Conservation (phyloP, 1,140 invertebrate species). For the Hypothenemus hampei region DNA sequence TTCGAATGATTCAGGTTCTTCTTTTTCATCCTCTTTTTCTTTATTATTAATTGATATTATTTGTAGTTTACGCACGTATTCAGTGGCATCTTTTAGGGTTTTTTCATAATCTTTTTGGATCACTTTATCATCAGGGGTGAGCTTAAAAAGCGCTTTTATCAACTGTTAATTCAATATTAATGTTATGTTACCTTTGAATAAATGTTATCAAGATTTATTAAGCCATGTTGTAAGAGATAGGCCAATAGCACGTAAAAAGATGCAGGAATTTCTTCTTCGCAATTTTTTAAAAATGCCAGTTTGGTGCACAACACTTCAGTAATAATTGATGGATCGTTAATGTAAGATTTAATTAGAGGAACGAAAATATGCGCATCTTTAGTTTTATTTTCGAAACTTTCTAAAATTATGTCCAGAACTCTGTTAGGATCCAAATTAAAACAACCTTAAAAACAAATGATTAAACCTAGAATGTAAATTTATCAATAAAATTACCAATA, state of each 20-base stretch:
- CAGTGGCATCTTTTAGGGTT: slow-evolving; percentile 77
- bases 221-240: slow-evolving; percentile 78
- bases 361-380: slow-evolving; percentile 73
- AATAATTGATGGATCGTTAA: slow-evolving; percentile 77
- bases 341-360: slow-evolving; percentile 77
- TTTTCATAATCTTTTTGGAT: slow-evolving; percentile 80
- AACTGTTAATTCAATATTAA: background rate
- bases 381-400: slow-evolving; percentile 90
- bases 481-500: slow-evolving; percentile 63
- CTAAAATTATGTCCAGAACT: slow-evolving; percentile 93
- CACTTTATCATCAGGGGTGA: slow-evolving; percentile 76
- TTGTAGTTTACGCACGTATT: slow-evolving; percentile 81
- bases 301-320: slow-evolving; percentile 95
- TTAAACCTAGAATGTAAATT: slow-evolving; percentile 1
- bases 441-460: slow-evolving; percentile 66
- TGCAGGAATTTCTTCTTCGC: slow-evolving; percentile 63
- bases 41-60: slow-evolving; percentile 81
- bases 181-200: slow-evolving; percentile 76
- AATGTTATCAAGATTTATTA: slow-evolving; percentile 83
- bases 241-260: slow-evolving; percentile 87
- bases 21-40: slow-evolving; percentile 65
- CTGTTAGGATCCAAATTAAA: slow-evolving; percentile 99
- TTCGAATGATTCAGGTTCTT: slow-evolving; percentile 63
- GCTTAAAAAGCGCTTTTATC: slow-evolving; percentile 46
- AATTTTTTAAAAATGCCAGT: slow-evolving; percentile 69